phyloP scores from a whole-genome alignment of 2,113 vertebrate species.

The Gallinago media region DNA sequence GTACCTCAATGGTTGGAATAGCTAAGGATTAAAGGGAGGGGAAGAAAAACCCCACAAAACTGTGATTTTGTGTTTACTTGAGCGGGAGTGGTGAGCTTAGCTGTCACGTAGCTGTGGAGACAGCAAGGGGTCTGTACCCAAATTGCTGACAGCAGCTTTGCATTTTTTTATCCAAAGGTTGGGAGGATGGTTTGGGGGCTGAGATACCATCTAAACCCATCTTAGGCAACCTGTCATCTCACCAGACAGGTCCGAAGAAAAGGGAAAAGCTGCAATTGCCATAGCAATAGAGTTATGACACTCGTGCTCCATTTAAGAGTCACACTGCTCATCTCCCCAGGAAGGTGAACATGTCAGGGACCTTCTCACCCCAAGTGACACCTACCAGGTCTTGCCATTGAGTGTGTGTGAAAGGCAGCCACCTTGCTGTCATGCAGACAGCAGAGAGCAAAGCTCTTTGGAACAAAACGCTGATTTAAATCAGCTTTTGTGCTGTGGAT shows the following conservation, averaged over 20 bases:
- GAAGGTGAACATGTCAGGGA: not conserved
- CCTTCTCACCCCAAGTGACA: not conserved
- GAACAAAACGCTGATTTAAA: not conserved
- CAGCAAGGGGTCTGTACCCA: not conserved
- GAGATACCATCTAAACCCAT: not conserved
- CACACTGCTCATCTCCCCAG: not conserved
- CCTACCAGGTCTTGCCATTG: not conserved
- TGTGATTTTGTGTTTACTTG: not conserved
- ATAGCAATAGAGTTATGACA: not conserved
- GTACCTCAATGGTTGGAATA: not conserved
- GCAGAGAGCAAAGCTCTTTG: not conserved
- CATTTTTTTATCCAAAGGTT: not conserved
- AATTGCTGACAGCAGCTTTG: not conserved
- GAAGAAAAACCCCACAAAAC: not conserved
- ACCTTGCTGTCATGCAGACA: not conserved
- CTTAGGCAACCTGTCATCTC: not conserved
- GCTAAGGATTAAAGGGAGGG: not conserved
- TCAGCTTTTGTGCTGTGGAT: not conserved
- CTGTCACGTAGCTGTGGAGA: not conserved
- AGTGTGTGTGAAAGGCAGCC: not conserved
- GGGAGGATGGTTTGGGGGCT: not conserved
- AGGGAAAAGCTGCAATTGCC: not conserved
- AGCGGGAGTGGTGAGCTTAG: not conserved
- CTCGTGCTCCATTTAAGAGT: not conserved
- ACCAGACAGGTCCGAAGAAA: not conserved